Percentiles rank a stretch among this genome's conserved stretches.
Evolutionary conservation across 2,888 invertebrate species (phyloP).

Genomic region (Polietes domitor): DNA sequence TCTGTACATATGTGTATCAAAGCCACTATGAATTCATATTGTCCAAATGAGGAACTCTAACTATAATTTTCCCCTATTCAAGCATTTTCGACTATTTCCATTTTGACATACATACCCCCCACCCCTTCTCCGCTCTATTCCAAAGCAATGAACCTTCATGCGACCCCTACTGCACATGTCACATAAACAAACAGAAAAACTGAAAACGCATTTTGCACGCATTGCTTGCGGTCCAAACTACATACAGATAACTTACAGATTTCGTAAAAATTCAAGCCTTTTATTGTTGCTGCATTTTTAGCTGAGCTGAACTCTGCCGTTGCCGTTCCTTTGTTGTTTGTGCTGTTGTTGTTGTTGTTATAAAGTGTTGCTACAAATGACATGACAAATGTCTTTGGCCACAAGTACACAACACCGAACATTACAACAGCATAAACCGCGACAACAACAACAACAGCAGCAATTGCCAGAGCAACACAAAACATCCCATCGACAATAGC

Average conservation of each 20-base stretch:
- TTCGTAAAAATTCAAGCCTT: not conserved
- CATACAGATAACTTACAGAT: slow-evolving; percentile 7
- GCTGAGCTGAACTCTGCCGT: slow-evolving; percentile 16
- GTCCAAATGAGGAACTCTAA: too few species aligned
- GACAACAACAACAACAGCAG: slow-evolving; percentile 34
- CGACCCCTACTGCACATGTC: not conserved
- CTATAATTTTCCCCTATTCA: too few species aligned
- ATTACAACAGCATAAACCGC: slow-evolving; percentile 23
- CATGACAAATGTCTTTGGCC: slow-evolving; percentile 78
- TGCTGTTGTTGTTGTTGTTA: slow-evolving; percentile 38
- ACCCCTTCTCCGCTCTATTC: too few species aligned
- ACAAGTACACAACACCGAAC: slow-evolving; percentile 39
- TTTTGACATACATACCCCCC: too few species aligned
- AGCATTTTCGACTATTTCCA: too few species aligned
- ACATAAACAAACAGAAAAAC: not conserved
- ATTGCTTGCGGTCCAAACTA: slow-evolving; percentile 2
- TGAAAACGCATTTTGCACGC: slow-evolving; percentile 54
- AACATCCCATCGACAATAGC: slow-evolving; percentile 36
- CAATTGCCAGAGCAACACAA: slow-evolving; percentile 24
- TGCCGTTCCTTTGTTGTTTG: slow-evolving; percentile 29
- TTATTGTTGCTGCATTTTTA: slow-evolving; percentile 39
- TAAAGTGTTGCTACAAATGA: slow-evolving; percentile 75
- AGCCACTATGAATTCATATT: too few species aligned
- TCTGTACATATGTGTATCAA: too few species aligned
- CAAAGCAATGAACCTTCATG: not conserved